Conservation (phyloP, 2,113 vertebrate genomes). For the Festucalex cinctus region DNA sequence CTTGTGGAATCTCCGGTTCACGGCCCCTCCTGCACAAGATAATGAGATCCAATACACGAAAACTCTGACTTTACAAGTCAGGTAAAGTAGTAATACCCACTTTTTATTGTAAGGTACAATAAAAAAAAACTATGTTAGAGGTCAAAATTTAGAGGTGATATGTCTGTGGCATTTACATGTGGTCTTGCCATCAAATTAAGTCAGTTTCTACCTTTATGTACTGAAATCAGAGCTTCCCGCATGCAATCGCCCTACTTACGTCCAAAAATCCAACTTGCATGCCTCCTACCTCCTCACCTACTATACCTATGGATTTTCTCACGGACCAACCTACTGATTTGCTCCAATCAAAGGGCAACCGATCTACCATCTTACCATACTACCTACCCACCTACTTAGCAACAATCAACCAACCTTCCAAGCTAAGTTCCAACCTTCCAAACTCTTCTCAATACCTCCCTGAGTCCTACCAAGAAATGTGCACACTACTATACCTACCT, state of each 20-base stretch:
- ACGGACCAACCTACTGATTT: too few relatives aligned
- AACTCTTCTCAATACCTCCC: too few relatives aligned
- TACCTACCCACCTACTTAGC: too few relatives aligned
- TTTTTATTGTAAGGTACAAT: neutral
- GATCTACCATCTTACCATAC: too few relatives aligned
- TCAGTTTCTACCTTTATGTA: neutral
- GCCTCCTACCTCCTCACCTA: neutral
- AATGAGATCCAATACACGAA: neutral
- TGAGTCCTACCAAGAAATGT: too few relatives aligned
- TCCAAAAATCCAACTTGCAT: neutral
- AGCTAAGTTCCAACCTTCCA: too few relatives aligned
- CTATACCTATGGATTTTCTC: too few relatives aligned
- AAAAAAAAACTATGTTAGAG: neutral
- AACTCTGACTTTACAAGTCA: neutral
- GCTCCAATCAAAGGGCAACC: too few relatives aligned
- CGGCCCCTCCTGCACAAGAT: neutral
- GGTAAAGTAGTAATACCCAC: neutral
- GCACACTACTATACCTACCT: neutral
- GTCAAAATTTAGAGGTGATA: neutral
- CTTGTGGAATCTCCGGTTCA: slow-evolving; percentile 6
- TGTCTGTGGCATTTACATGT: neutral
- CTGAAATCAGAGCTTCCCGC: neutral
- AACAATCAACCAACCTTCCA: too few relatives aligned
- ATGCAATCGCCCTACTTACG: neutral
- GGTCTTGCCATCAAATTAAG: neutral